Base-by-base conservation (phyloP, 2,797 vertebrate genomes). In the Eupleurogrammus muticus region DNA sequence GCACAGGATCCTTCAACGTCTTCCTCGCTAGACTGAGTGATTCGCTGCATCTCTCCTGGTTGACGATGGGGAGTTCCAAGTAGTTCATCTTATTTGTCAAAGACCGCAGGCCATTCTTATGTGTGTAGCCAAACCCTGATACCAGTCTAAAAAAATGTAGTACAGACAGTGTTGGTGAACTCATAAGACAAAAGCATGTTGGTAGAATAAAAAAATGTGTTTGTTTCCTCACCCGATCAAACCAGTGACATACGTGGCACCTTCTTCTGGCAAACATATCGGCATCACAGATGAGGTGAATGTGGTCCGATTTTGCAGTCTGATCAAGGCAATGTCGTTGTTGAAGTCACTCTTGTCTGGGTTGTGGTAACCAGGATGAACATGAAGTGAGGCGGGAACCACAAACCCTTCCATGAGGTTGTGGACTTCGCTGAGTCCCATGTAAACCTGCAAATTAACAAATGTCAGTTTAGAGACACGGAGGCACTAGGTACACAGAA, bases 271-370 rank as follows among this genome's bases (percentile, higher is more conserved):
- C 62, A 93, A 77, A 85, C 92, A 93, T 12, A 93, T 19, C 1
- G 92, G 92, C 92, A 93, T 93, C 5, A 93, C 4, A 21, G 74
- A 50, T 40, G 78, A 16, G 3, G 44, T 0, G 60, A 92, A 93
- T 3, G 85, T 90, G 67, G 93, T 17, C 0, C 78, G 53, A 0
- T 48, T 44, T 0, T 60, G 0, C 47, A 93, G 81, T 75, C 90
- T 86, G 80, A 94, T 86, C 77, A 93, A 58, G 0, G 90, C 91
- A 11, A 93, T 89, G 73, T 93, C 91, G 53, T 93, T 76, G 79
- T 92, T 65, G 55, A 0, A 89, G 62, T 89, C 13, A 1, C 11
- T 0, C 0, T 0, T 0, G 0, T 54, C 5, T 0, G 47, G 0
- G 48, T 91, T 90, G 75, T 82, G 71, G 75, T 90, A 93, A 1